phyloP scores from a whole-genome alignment of 2,113 vertebrate species.

The Cairina moschata region DNA sequence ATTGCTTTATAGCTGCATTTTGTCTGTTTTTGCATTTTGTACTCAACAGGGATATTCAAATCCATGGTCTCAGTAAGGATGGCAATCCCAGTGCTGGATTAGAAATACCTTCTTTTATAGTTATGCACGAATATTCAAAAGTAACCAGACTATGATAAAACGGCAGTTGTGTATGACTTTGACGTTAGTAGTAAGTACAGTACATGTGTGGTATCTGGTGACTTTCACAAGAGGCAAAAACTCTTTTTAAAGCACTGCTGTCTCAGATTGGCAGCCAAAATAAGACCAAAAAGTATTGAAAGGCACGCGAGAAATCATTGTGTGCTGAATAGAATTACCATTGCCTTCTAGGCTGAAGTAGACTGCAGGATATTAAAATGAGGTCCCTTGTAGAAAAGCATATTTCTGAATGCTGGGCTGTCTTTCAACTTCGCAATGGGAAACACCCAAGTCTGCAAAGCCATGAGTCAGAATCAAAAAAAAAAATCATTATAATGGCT shows the following conservation, averaged over 20 bases:
- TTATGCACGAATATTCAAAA: background rate
- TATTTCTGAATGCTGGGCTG: background rate
- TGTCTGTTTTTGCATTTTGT: constrained; percentile 72
- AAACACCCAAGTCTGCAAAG: background rate
- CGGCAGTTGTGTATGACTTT: background rate
- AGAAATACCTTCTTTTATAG: background rate
- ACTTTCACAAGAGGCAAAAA: constrained; percentile 14
- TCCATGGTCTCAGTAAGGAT: background rate
- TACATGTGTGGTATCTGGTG: background rate
- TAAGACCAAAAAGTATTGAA: background rate
- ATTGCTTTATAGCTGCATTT: constrained; percentile 61
- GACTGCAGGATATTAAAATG: background rate
- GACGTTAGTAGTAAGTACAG: background rate
- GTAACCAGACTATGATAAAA: background rate
- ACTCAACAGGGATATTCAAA: constrained; percentile 36
- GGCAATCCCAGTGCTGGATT: background rate
- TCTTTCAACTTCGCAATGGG: background rate
- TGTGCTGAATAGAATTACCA: background rate
- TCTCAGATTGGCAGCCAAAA: background rate
- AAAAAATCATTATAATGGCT: background rate
- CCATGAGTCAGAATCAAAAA: background rate
- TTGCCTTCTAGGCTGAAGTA: background rate
- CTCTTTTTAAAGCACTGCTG: background rate
- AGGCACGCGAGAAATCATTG: rapidly evolving
- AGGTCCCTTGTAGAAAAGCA: background rate